Percentiles rank a stretch among this genome's conserved stretches.
phyloP scores from a whole-genome alignment of 2,113 vertebrate genomes.

The Pterophyllum scalare region DNA sequence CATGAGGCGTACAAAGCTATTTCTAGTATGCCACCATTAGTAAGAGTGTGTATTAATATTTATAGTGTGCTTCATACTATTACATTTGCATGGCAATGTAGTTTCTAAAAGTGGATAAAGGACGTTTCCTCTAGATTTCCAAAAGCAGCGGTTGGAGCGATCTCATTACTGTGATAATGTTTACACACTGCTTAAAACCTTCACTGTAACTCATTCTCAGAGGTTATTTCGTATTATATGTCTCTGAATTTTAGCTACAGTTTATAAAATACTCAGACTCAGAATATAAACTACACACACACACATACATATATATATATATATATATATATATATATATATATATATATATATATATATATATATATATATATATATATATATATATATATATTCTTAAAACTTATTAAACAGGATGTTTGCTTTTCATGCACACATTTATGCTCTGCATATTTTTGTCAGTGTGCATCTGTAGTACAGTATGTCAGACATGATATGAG shows the following conservation, averaged over 20 bases:
- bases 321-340: too few species aligned
- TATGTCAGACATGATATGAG: slow-evolving; percentile 19
- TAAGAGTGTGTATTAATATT: slow-evolving; percentile 69
- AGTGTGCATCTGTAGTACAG: slow-evolving; percentile 24
- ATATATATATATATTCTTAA: not conserved
- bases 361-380: not conserved
- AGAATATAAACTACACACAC: slow-evolving; percentile 28
- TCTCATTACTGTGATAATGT: slow-evolving; percentile 55
- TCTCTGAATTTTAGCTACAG: slow-evolving; percentile 28
- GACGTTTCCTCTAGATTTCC: slow-evolving; percentile 49
- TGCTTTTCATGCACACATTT: slow-evolving; percentile 7
- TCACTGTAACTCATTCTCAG: slow-evolving; percentile 27
- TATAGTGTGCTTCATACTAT: slow-evolving; percentile 59
- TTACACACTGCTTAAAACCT: slow-evolving; percentile 43
- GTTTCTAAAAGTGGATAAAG: slow-evolving; percentile 59
- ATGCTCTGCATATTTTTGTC: slow-evolving; percentile 11
- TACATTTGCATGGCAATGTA: slow-evolving; percentile 46
- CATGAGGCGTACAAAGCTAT: slow-evolving; percentile 52
- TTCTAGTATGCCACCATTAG: slow-evolving; percentile 46
- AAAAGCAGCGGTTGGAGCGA: slow-evolving; percentile 26
- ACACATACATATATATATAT: slow-evolving; percentile 5
- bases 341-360: not conserved
- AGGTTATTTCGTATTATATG: slow-evolving; percentile 23
- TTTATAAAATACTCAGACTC: slow-evolving; percentile 34
- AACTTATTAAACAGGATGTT: slow-evolving; percentile 37